phyloP scores from a whole-genome alignment of 1,140 invertebrate species.

The Brachionus koreanus region DNA sequence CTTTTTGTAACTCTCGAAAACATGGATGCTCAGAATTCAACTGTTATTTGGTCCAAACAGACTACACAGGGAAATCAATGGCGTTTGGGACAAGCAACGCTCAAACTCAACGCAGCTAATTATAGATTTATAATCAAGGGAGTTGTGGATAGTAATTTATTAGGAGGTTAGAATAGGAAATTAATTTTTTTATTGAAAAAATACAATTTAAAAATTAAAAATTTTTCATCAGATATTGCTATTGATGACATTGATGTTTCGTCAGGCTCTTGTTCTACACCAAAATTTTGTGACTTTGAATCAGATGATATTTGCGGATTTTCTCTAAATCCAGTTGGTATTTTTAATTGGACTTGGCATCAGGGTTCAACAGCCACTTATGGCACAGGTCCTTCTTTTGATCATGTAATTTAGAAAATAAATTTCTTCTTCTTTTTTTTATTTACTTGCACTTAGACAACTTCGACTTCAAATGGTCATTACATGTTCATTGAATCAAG shows the following conservation, averaged over 20 bases:
- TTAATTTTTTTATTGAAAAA: too few relatives aligned
- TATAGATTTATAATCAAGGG: conserved; percentile 31
- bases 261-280: background rate
- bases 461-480: background rate
- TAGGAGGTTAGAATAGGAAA: background rate
- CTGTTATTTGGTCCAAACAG: background rate
- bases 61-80: background rate
- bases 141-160: conserved; percentile 6
- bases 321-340: conserved; percentile 50
- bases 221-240: conserved; percentile 33
- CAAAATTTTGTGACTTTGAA: conserved; percentile 41
- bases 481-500: conserved; percentile 43
- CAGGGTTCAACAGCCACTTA: conserved; percentile 46
- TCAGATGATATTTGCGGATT: conserved; percentile 48
- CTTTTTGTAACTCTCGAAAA: background rate
- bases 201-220: too few relatives aligned
- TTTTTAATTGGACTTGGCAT: conserved; percentile 54
- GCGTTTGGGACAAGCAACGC: background rate
- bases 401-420: conserved; percentile 10
- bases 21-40: background rate
- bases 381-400: conserved; percentile 45
- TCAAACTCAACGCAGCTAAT: background rate
- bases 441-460: background rate
- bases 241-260: conserved; percentile 2
- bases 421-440: background rate